Conservation (phyloP, 1,140 invertebrate species). For the Drosophila elegans region DNA sequence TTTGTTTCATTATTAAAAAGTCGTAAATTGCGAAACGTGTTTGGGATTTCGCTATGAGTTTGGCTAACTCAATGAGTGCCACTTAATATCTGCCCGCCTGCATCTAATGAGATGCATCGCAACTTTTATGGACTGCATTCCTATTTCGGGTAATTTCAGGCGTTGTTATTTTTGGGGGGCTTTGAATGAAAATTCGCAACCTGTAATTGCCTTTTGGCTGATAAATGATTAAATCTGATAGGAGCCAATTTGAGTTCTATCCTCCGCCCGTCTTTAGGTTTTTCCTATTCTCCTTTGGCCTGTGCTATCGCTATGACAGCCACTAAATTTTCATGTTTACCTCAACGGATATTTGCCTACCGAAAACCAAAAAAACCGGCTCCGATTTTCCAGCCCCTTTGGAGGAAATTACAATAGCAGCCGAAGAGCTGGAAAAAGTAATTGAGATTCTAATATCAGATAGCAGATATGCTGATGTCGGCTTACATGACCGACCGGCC, state of each 20-base stretch:
- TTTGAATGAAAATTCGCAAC: conserved; percentile 26
- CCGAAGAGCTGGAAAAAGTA: conserved; percentile 74
- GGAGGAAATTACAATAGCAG: conserved; percentile 56
- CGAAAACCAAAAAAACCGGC: conserved; percentile 48
- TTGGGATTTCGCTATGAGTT: conserved; percentile 56
- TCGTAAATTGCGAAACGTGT: conserved; percentile 71
- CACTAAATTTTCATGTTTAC: conserved; percentile 51
- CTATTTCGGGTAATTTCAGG: conserved; percentile 33
- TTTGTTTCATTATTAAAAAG: conserved; percentile 69
- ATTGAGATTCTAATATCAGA: conserved; percentile 82
- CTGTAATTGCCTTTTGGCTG: conserved; percentile 46
- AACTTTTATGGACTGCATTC: conserved; percentile 20
- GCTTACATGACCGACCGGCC: conserved; percentile 48
- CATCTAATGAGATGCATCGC: conserved; percentile 20
- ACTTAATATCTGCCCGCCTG: conserved; percentile 2
- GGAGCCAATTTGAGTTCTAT: conserved; percentile 18
- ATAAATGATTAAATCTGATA: conserved; percentile 50
- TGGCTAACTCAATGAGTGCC: conserved; percentile 29
- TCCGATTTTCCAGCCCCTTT: conserved; percentile 36
- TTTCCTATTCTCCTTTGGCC: conserved; percentile 3
- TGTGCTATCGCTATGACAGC: conserved; percentile 38
- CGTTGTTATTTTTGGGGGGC: neutral
- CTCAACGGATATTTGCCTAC: conserved; percentile 50
- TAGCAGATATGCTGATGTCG: conserved; percentile 65
- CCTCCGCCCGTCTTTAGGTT: neutral